A percentile compares a stretch with the other conserved stretches of the same genome.
These are phyloP conservation scores for Trichogramma dendrolimi DNA, from an alignment of 2,888 invertebrate species.

Conservation along the genomic window DNA sequence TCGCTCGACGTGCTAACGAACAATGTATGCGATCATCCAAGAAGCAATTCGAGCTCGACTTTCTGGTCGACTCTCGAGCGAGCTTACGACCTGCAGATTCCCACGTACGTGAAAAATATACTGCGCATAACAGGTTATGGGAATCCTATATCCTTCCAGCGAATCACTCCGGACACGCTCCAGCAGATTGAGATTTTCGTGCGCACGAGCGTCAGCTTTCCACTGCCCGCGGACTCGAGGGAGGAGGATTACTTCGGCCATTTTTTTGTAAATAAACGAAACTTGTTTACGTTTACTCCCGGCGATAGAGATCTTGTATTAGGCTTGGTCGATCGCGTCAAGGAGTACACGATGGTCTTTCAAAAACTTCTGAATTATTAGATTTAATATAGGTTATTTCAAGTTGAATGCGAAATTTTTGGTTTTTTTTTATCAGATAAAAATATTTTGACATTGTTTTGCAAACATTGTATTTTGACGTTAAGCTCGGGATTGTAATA, in stretches of 20 bases:
- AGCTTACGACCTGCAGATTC: background rate
- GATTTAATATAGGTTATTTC: too few relatives aligned
- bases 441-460: too few relatives aligned
- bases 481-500: too few relatives aligned
- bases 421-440: background rate
- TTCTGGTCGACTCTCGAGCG: constrained; percentile 7
- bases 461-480: too few relatives aligned
- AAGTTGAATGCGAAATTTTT: background rate
- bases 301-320: constrained; percentile 6
- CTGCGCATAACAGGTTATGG: constrained; percentile 9
- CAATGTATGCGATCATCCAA: too few relatives aligned
- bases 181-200: background rate
- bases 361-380: constrained; percentile 5
- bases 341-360: background rate
- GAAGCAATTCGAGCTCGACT: too few relatives aligned
- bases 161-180: background rate
- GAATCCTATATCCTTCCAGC: constrained; percentile 10
- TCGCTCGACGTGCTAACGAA: too few relatives aligned
- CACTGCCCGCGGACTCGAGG: background rate
- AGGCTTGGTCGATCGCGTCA: constrained; percentile 1
- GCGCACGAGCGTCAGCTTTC: background rate
- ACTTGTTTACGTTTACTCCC: background rate
- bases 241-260: background rate
- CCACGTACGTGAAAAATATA: constrained; percentile 2
- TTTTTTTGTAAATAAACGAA: background rate